These are phyloP conservation scores for Papilio protenor DNA, from an alignment of 2,888 invertebrate genomes.

Conservation along the genomic window DNA sequence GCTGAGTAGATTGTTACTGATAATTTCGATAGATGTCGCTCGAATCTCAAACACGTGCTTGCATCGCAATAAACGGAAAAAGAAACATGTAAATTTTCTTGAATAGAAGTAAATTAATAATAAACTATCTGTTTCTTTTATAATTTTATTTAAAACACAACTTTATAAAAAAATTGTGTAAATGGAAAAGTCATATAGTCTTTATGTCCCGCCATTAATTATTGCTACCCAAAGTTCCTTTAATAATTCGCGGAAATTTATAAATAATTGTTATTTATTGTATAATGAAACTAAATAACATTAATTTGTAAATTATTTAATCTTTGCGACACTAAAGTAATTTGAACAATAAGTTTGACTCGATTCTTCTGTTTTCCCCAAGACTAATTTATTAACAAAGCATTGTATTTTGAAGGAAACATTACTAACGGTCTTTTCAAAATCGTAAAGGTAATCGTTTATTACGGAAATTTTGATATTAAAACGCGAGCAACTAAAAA, in stretches of 20 bases:
- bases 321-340: no score
- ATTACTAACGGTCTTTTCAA: not conserved
- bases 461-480: conserved; percentile 15
- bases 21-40: conserved; percentile 66
- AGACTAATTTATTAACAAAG: not conserved
- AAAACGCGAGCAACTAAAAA: conserved; percentile 58
- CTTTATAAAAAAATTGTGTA: no score
- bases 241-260: no score
- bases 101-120: not conserved
- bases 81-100: not conserved
- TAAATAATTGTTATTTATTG: no score
- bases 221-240: no score
- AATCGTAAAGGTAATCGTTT: conserved; percentile 7
- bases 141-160: not conserved
- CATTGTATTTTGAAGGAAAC: not conserved
- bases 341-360: no score
- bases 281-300: no score
- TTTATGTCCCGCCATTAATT: no score
- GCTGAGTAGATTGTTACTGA: conserved; percentile 68
- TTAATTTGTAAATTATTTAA: no score
- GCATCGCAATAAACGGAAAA: not conserved
- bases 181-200: no score
- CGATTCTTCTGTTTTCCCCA: not conserved
- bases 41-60: conserved; percentile 1
- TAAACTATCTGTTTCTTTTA: not conserved